Base-by-base conservation (phyloP, 2,797 vertebrate genomes). In the Alca torda region DNA sequence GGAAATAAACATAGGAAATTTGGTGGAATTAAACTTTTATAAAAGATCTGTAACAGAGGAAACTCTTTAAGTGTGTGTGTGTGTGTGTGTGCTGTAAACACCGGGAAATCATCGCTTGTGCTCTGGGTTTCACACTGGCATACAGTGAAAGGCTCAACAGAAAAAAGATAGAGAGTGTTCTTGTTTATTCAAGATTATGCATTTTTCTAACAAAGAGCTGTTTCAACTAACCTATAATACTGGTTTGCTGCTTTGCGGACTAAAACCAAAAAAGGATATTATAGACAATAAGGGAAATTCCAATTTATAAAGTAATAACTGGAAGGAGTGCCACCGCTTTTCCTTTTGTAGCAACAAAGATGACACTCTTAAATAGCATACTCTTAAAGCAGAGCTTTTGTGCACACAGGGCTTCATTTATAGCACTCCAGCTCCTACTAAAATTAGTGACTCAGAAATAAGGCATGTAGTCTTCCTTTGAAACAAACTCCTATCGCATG, bases 361-460 rank as follows among this genome's bases (percentile, higher is more conserved):
- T 79, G 67, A 43, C 24, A 61, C 30, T 87, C 46, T 72, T 56
- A 50, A 87, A 84, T 37, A 33, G 17, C 30, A 61, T 13, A 25
- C 10, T 79, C 57, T 86, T 88, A 78, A 84, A 69, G 41, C 28
- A 61, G 61, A 48, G 19, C 33, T 94, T 88, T 87, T 86, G 20
- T 67, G 28, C 51, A 57, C 48, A 80, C 30, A 64, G 45, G 30
- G 13, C n/a, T 93, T 92, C 81, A 74, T 91, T 91, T 74, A 77
- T 67, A 89, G 43, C 51, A 74, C 17, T 89, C 48, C 74, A 82
- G 11, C 35, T 93, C 48, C 56, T 86, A 41, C 54, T 87, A 51
- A 95, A 92, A 87, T 87, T 84, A 89, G 74, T 56, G 65, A 76
- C 46, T 90, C 37, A 83, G 45, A 91, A 94, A 93, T 78, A 80